Evolutionary conservation across 1,140 invertebrate genomes (phyloP).

Genomic region (Fopius arisanus): DNA sequence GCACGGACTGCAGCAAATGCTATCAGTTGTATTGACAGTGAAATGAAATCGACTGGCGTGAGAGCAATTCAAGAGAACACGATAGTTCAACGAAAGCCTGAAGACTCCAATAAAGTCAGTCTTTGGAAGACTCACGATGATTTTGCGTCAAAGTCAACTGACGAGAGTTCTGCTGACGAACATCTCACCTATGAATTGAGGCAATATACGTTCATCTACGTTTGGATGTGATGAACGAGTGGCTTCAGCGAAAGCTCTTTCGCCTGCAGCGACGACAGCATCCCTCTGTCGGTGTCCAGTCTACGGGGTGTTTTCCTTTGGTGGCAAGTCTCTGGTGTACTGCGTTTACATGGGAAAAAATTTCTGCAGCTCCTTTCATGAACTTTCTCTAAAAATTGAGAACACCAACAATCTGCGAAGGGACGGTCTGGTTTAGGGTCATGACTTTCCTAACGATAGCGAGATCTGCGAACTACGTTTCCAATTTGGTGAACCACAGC

Average conservation of each 20-base stretch:
- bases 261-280: background rate
- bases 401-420: conserved; percentile 45
- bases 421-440: too few relatives aligned
- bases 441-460: too few relatives aligned
- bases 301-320: background rate
- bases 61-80: background rate
- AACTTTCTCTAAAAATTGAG: conserved; percentile 43
- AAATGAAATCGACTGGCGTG: conserved; percentile 17
- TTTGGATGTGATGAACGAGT: background rate
- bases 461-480: too few relatives aligned
- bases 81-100: background rate
- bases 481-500: too few relatives aligned
- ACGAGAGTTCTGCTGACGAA: background rate
- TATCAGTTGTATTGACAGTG: background rate
- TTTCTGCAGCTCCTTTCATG: conserved; percentile 33
- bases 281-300: background rate
- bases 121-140: background rate
- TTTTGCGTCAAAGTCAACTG: background rate
- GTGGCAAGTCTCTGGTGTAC: conserved; percentile 19
- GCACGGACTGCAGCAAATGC: background rate
- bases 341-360: conserved; percentile 36
- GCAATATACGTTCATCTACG: too few relatives aligned
- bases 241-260: background rate
- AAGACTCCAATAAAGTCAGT: background rate
- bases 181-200: background rate